A percentile compares a stretch with the other conserved stretches of the same genome.
These are phyloP conservation scores for Subanguina moxae DNA, from an alignment of 1,140 invertebrate genomes.

Conservation along the genomic window DNA sequence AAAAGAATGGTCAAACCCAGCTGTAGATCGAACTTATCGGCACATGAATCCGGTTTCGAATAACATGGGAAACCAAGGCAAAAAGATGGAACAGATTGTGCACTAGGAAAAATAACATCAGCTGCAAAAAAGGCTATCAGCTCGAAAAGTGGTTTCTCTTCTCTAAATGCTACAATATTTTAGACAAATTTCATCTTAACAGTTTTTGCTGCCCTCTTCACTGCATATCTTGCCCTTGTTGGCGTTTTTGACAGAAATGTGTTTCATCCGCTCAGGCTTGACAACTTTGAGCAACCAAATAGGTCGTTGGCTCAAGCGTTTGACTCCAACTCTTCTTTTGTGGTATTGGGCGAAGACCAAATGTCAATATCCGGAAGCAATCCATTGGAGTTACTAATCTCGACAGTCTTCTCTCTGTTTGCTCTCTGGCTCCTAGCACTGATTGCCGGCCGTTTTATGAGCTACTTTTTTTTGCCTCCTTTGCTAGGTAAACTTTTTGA, in stretches of 20 bases:
- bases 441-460: conserved; percentile 33
- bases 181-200: conserved; percentile 46
- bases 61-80: no score
- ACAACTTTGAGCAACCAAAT: not conserved
- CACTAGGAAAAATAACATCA: no score
- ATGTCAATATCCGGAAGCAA: not conserved
- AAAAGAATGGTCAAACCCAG: no score
- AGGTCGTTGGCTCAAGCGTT: not conserved
- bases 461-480: conserved; percentile 29
- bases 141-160: no score
- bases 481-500: conserved; percentile 20
- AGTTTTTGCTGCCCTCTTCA: conserved; percentile 22
- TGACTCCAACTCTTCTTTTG: not conserved
- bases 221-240: conserved; percentile 34
- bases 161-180: not conserved
- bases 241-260: conserved; percentile 29
- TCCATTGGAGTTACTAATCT: not conserved
- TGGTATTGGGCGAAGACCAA: conserved; percentile 7
- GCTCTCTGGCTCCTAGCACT: conserved; percentile 30
- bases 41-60: no score
- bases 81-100: no score
- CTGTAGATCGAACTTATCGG: no score
- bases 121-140: no score
- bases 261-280: conserved; percentile 30
- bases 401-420: conserved; percentile 36